Evolutionary conservation across 2,797 vertebrate species (phyloP), one percentile per base, ranked within the genome.

Genomic region (Coregonus ussuriensis): DNA sequence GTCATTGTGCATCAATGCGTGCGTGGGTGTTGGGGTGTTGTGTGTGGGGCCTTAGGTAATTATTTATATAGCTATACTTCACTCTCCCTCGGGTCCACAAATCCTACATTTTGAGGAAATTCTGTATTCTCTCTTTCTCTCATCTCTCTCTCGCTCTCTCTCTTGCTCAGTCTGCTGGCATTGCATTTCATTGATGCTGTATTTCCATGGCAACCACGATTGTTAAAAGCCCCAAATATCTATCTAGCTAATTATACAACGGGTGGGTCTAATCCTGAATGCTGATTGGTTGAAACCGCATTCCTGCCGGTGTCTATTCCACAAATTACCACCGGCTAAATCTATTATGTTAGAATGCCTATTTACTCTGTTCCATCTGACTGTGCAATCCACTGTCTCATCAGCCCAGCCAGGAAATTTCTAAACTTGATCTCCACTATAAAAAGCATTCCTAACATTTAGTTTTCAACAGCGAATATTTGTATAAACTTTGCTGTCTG

Each of bases 121-220:
- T 29, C 59, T 63, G 18, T 25, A 1, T 63, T 25, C n/a, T 25
- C 59, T 11, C n/a, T 25, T 7, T 33, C 52, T 15, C 47, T 15
- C 13, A 14, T 52, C 47, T 47, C 15, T 31, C 70, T 52, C 52
- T 52, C 21, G 25, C 47, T n/a, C n/a, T n/a, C 54, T 54, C 65
- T 69, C 18, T 35, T n/a, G 52, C 41, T 52, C 14, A 7, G 29
- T n/a, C 33, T 56, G 76, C 80, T 76, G 75, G 81, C 74, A 77
- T 35, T 74, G 62, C 69, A 51, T 86, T 89, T 88, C 82, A 86
- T 79, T 78, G 29, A 53, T 83, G 81, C 81, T 84, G 74, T 29
- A 88, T 91, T 83, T 81, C 88, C 88, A 90, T 91, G 69, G 90
- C 88, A 92, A 91, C 90, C 88, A 76, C 84, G 74, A 74, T 80